Evolutionary conservation across 2,888 invertebrate species (phyloP), one percentile per base, ranked within the genome.

Genomic region (Plagodis pulveraria): DNA sequence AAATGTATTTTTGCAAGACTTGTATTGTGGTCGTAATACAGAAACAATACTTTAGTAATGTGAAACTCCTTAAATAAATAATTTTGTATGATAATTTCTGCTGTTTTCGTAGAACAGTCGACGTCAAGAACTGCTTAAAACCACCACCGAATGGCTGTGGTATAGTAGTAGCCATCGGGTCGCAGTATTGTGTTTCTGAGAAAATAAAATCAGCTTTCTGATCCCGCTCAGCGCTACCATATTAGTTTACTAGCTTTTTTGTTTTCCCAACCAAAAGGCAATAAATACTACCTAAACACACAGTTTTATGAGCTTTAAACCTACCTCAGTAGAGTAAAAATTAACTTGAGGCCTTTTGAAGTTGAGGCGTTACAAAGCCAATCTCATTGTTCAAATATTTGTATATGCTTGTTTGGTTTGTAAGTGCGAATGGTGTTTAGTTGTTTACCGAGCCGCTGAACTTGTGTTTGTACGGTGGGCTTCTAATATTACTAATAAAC

Each of bases 361-460:
- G 74, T 75, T 80, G 70, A 67, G 75, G 65, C 81, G 71, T 82
- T 82, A 78, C 81, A 80, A 77, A 85, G 77, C 76, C 84, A 87
- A 87, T 86, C 81, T 83, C 76, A 73, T 74, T 79, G 87, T 87
- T 86, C 86, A 88, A 91, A 91, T 91, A 90, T 91, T 91, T 88
- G 86, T 85, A 72, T 86, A 83, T 83, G 83, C 85, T 81, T 91
- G 90, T 90, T 91, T 91, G 85, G 77, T 87, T 87, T 89, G 90
- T 90, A 89, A 91, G 91, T 91, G 89, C 89, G 89, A 91, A 91
- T 91, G 90, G 91, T 88, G 89, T 89, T 89, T 86, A 87, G 83
- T 83, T 91, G 87, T 91, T 90, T 90, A 83, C 86, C 72, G 77
- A 86, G 87, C 86, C 83, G 87, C 86, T 85, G 89, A 85, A 86